phyloP scores from a whole-genome alignment of 2,113 vertebrate genomes.

The Ictalurus furcatus region DNA sequence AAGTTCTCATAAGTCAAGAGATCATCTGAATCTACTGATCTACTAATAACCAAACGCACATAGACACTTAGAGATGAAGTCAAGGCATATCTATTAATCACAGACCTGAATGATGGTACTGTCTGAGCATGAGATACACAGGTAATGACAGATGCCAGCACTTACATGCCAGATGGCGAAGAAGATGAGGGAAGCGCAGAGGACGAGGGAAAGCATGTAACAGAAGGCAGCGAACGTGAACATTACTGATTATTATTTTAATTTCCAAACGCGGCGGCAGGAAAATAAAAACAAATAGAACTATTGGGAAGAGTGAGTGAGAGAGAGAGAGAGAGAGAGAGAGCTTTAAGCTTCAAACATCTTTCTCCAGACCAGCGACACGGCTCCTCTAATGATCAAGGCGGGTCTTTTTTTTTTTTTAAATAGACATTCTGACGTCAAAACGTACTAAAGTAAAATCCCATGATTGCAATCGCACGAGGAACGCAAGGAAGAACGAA shows the following conservation, averaged over 20 bases:
- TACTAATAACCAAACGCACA: too few species aligned
- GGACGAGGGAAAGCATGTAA: slow-evolving; percentile 95
- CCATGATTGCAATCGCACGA: not conserved
- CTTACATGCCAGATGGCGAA: slow-evolving; percentile 98
- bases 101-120: not conserved
- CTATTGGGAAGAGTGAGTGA: not conserved
- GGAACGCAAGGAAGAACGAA: not conserved
- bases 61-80: too few species aligned
- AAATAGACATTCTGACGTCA: not conserved
- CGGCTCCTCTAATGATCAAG: slow-evolving; percentile 47
- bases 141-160: slow-evolving; percentile 55
- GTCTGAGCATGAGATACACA: not conserved
- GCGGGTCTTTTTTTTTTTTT: not conserved
- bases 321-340: too few species aligned
- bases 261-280: slow-evolving; percentile 58
- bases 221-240: slow-evolving; percentile 98
- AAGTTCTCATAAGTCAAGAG: not conserved
- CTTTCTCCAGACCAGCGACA: slow-evolving; percentile 54
- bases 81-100: not conserved
- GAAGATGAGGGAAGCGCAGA: slow-evolving; percentile 94
- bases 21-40: not conserved
- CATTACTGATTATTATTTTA: slow-evolving; percentile 65
- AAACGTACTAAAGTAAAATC: not conserved
- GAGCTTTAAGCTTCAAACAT: slow-evolving; percentile 58
- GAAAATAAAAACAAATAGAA: not conserved